A percentile compares a stretch with the other conserved stretches of the same genome.
phyloP scores from a whole-genome alignment of 2,113 vertebrate species.

The rabbit (Oryctolagus cuniculus) region mOryCun1.1 NC_091452.1:2504001-2504500 shows the following conservation, averaged over 20 bases:
- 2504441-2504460: too few relatives aligned
- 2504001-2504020: too few relatives aligned
- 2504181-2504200: too few relatives aligned
- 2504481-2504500: neutral
- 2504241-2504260: neutral
- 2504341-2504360: conserved; percentile 69
- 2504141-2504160: too few relatives aligned
- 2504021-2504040: too few relatives aligned
- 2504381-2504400: conserved; percentile 79
- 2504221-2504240: rapidly evolving
- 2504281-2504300: neutral
- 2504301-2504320: neutral
- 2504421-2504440: conserved; percentile 41
- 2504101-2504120: too few relatives aligned
- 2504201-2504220: rapidly evolving
- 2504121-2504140: too few relatives aligned
- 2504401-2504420: conserved; percentile 63
- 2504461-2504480: too few relatives aligned
- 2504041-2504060: too few relatives aligned
- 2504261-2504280: neutral
- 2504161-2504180: too few relatives aligned
- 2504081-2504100: too few relatives aligned
- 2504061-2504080: too few relatives aligned
- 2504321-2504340: conserved; percentile 15
- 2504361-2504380: conserved; percentile 81